Percentiles rank a stretch among this genome's conserved stretches.
Evolutionary conservation across 2,888 invertebrate genomes (phyloP).

Genomic region (Tromatobia lineatoria): DNA sequence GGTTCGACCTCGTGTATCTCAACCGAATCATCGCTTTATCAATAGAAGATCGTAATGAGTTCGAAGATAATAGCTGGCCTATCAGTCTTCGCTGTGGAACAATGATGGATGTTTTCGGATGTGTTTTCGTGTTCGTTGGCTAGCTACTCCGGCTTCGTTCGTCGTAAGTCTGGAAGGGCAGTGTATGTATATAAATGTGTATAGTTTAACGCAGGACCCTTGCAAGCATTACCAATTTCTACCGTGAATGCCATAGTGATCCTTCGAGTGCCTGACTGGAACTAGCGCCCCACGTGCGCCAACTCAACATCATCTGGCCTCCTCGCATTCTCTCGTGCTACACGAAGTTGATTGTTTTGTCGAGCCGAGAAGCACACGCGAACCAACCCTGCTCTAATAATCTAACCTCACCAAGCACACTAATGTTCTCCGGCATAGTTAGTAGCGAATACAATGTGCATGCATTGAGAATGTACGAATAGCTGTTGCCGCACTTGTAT

Average conservation of each 20-base stretch:
- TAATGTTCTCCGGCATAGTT: constrained; percentile 15
- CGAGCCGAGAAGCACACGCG: constrained; percentile 75
- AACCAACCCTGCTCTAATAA: constrained; percentile 68
- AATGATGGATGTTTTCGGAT: constrained; percentile 83
- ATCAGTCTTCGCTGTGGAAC: constrained; percentile 83
- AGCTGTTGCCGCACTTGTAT: not conserved
- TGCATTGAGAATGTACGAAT: not conserved
- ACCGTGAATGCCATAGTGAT: constrained; percentile 56
- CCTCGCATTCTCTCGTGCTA: constrained; percentile 67
- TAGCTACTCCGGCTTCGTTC: constrained; percentile 8
- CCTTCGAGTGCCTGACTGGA: constrained; percentile 23
- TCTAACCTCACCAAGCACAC: constrained; percentile 68
- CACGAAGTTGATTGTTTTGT: constrained; percentile 78
- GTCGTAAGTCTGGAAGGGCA: constrained; percentile 14
- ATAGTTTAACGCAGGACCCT: constrained; percentile 31
- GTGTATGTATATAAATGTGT: constrained; percentile 41
- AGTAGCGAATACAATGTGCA: not conserved
- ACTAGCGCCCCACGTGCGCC: constrained; percentile 32
- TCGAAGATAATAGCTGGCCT: constrained; percentile 83
- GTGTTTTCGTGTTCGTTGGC: constrained; percentile 78
- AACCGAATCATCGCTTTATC: constrained; percentile 83
- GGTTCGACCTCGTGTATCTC: constrained; percentile 74
- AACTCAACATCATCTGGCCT: constrained; percentile 47
- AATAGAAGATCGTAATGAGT: constrained; percentile 85
- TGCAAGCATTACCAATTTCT: constrained; percentile 55